Conservation (phyloP, 2,888 invertebrate genomes). For the Thecophora atra region DNA sequence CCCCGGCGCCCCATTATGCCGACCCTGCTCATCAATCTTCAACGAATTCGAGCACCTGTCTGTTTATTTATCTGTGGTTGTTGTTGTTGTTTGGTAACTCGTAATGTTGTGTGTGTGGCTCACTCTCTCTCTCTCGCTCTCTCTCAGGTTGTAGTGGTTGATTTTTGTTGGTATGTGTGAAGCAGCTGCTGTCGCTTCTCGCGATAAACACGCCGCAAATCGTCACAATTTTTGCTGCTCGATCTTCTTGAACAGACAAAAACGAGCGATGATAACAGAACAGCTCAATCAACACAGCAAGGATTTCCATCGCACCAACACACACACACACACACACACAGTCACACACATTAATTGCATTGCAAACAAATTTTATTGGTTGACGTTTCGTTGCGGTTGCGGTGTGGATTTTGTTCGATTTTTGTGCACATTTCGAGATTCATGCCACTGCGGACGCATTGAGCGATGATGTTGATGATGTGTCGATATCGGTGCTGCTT, state of each 20-base stretch:
- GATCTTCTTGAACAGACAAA: not conserved
- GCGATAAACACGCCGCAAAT: constrained; percentile 18
- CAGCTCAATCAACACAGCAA: constrained; percentile 17
- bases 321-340: not conserved
- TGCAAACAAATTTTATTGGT: constrained; percentile 37
- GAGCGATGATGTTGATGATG: not conserved
- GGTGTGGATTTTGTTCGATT: not conserved
- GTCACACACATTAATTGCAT: constrained; percentile 28
- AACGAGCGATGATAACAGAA: not conserved
- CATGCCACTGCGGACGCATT: not conserved
- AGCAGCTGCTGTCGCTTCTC: not conserved
- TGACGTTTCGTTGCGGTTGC: constrained; percentile 28
- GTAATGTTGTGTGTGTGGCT: too few relatives aligned
- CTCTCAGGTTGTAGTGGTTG: not conserved
- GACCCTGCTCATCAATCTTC: too few relatives aligned
- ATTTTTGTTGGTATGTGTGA: constrained; percentile 5
- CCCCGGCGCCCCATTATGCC: too few relatives aligned
- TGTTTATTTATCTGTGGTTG: too few relatives aligned
- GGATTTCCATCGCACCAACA: constrained; percentile 20
- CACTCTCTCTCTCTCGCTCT: too few relatives aligned
- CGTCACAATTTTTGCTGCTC: not conserved
- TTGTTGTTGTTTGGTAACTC: too few relatives aligned
- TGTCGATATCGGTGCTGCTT: not conserved
- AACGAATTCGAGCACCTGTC: too few relatives aligned
- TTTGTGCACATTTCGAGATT: not conserved